Evolutionary conservation across 2,113 vertebrate genomes (phyloP), one percentile per base, ranked within the genome.

Genomic region (Galbula dea): DNA sequence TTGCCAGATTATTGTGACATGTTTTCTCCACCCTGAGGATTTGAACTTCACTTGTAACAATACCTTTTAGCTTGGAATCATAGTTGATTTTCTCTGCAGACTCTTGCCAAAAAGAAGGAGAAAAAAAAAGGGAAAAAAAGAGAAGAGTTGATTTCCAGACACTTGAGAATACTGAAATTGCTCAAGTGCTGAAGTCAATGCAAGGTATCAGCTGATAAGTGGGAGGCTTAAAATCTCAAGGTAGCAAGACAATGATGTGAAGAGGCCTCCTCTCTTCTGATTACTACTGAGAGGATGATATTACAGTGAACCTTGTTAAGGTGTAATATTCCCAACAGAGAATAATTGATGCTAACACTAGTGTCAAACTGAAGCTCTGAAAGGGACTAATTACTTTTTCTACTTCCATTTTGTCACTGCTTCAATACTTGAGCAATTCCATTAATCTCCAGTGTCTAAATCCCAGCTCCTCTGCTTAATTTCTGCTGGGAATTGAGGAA

Each of bases 311-410:
- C 72, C 68, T 80, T 57, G 68, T 93, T 93, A 85, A 94, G 74
- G 83, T 12, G 59, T 63, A 95, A 80, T 94, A 94, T 89, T 94
- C 85, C 67, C 95, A 92, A 67, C 72, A 85, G 87, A 94, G 75
- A 76, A 92, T 85, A 95, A 94, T 59, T 91, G 93, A 92, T 91
- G 83, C 58, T 86, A 94, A 83, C 13, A 15, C 49, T 94, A 46
- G 67, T 89, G 82, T 92, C 94, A 95, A 83, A 94, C 22, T 85
- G 67, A 86, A 92, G 46, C 85, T 34, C 59, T 94, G 96, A 94
- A 92, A 93, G 75, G 75, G 46, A 85, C 46, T 93, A 85, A 92
- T 91, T 86, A 86, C 13, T 4, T 94, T 61, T 92, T 72, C 84
- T 95, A 72, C 79, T 77, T 77, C 48, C 77, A 52, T 80, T 94